Evolutionary conservation across 2,113 vertebrate genomes (phyloP), one percentile per base, ranked within the genome.

Genomic region (Bubo bubo): DNA sequence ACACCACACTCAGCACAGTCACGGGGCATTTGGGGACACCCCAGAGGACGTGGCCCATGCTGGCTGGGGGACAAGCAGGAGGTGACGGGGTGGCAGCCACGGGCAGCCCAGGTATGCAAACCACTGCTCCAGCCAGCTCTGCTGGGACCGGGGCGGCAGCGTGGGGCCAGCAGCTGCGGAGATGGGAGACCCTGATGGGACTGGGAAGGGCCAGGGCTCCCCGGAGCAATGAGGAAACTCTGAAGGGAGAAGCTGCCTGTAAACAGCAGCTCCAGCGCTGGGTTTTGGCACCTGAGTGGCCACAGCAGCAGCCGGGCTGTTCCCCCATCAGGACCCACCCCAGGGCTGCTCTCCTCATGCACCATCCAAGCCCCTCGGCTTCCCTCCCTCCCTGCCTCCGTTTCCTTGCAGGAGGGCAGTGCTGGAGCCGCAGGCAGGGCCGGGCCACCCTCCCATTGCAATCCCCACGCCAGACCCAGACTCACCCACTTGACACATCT

Each of bases 401-500:
- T 77, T 91, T 91, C 77, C 88, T 72, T 0, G 37, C 63, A 15
- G 85, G 11, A 94, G 45, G 16, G 71, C 45, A 56, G 45, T 1
- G 14, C 49, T 60, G 55, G 55, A 55, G 68, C 20, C 1, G 0
- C 9, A 3, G 34, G 52, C 62, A 47, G 39, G 8, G 53, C 64
- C 23, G 58, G n/a, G 58, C 43, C 45, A 39, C 87, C 43, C 55
- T 68, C 58, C 58, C 1, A 7, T 4, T 5, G 2, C 0, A 0
- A 68, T 55, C 52, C 41, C 72, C 35, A 3, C 0, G 0, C n/a
- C 49, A 2, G 39, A 60, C 23, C 24, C 1, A 0, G 71, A 97
- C 98, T 98, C 94, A 98, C 98, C 98, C 11, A 45, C 86, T 90
- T n/a, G 97, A 72, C 98, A 98, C 98, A 98, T 98, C 94, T 45